Evolutionary conservation across 2,888 invertebrate species (phyloP).

Genomic region (Heliconius charithonia): DNA sequence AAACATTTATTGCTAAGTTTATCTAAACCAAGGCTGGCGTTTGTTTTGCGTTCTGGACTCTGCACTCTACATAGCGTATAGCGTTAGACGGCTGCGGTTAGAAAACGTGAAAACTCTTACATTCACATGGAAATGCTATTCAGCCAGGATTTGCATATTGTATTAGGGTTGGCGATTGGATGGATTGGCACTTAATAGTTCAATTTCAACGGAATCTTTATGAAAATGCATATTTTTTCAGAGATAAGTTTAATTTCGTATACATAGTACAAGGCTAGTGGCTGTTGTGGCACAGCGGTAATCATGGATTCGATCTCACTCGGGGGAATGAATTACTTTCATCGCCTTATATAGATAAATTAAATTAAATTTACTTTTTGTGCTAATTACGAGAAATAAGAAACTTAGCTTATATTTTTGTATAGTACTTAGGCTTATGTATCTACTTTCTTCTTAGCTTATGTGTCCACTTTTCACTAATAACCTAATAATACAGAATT

Average conservation of each 20-base stretch:
- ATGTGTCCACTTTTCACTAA: too few relatives aligned
- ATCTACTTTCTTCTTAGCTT: too few relatives aligned
- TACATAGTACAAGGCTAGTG: not conserved
- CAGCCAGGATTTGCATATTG: conserved; percentile 48
- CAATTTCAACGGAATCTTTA: not conserved
- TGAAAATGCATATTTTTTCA: not conserved
- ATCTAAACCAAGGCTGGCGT: not conserved
- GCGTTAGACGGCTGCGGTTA: conserved; percentile 35
- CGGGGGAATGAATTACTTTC: too few relatives aligned
- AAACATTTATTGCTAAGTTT: not conserved
- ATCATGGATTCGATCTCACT: too few relatives aligned
- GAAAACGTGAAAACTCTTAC: conserved; percentile 47
- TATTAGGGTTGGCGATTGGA: conserved; percentile 32
- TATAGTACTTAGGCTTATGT: too few relatives aligned
- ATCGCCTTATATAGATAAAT: too few relatives aligned
- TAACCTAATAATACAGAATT: too few relatives aligned
- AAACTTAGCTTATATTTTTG: too few relatives aligned
- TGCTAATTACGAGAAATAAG: too few relatives aligned
- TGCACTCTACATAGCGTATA: not conserved
- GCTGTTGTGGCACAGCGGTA: too few relatives aligned
- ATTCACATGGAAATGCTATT: conserved; percentile 51
- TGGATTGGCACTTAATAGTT: conserved; percentile 2
- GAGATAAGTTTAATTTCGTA: not conserved
- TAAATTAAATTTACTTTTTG: too few relatives aligned
- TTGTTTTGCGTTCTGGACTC: conserved; percentile 23